Evolutionary conservation across 2,888 invertebrate genomes (phyloP).

Genomic region (Eupithecia centaureata): DNA sequence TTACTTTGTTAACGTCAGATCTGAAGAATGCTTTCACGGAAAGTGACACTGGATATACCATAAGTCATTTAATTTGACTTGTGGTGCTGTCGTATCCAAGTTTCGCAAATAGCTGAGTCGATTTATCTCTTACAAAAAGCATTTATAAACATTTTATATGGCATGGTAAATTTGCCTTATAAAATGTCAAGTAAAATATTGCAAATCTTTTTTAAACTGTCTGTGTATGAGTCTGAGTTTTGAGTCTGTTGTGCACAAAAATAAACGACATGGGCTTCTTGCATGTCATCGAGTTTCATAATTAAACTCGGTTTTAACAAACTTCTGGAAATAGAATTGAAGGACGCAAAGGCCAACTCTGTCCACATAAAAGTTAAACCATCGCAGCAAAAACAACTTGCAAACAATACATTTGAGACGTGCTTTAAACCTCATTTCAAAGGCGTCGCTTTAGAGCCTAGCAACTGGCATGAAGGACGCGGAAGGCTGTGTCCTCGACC

Average conservation of each 20-base stretch:
- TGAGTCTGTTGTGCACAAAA: too few species aligned
- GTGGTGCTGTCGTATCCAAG: background rate
- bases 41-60: slow-evolving; percentile 24
- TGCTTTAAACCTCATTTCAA: slow-evolving; percentile 36
- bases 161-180: background rate
- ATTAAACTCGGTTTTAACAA: background rate
- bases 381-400: slow-evolving; percentile 19
- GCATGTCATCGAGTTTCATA: slow-evolving; percentile 7
- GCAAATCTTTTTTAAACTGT: background rate
- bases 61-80: slow-evolving; percentile 20
- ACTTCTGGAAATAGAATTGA: slow-evolving; percentile 19
- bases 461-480: slow-evolving; percentile 64
- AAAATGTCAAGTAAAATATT: background rate
- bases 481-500: slow-evolving; percentile 75
- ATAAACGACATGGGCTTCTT: background rate
- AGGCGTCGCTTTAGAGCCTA: slow-evolving; percentile 43
- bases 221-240: too few species aligned
- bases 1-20: slow-evolving; percentile 34
- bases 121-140: background rate
- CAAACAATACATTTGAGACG: slow-evolving; percentile 33
- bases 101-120: background rate
- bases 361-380: slow-evolving; percentile 21
- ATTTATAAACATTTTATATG: background rate
- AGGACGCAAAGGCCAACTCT: slow-evolving; percentile 26
- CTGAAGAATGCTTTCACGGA: slow-evolving; percentile 30